Percentiles rank a stretch among this genome's conserved stretches.
Evolutionary conservation across 2,888 invertebrate species (phyloP).

Genomic region (Trachelus tabidus): DNA sequence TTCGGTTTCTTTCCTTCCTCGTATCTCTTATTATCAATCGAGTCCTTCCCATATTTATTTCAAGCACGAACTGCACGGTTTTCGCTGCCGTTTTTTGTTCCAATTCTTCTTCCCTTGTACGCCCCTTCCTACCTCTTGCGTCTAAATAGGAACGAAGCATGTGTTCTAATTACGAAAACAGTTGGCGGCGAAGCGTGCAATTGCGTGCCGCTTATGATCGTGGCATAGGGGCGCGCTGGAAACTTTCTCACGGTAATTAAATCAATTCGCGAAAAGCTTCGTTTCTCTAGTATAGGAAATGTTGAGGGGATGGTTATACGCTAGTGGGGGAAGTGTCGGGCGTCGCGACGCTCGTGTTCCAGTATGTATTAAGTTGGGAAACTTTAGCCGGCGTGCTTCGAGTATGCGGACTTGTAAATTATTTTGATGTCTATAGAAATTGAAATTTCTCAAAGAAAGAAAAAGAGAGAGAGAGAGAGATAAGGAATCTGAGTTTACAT

Average conservation of each 20-base stretch:
- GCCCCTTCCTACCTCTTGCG: background rate
- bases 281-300: background rate
- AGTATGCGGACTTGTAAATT: slow-evolving; percentile 5
- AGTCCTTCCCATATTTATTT: background rate
- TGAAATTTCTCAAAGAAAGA: background rate
- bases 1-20: background rate
- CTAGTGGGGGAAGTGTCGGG: background rate
- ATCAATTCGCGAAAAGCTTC: slow-evolving; percentile 30
- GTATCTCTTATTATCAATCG: slow-evolving; percentile 5
- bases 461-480: background rate
- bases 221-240: background rate
- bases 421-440: background rate
- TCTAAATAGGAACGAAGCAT: background rate
- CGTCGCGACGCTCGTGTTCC: slow-evolving; percentile 24
- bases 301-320: background rate
- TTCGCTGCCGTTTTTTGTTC: background rate
- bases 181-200: background rate
- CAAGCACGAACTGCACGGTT: background rate
- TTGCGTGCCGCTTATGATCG: background rate
- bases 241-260: slow-evolving; percentile 35
- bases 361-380: slow-evolving; percentile 16
- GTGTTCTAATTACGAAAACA: background rate
- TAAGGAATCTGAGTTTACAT: background rate
- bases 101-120: background rate
- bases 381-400: background rate